Percentiles rank a stretch among this genome's conserved stretches.
phyloP scores from a whole-genome alignment of 2,888 invertebrate genomes.

The Epirrita christyi region DNA sequence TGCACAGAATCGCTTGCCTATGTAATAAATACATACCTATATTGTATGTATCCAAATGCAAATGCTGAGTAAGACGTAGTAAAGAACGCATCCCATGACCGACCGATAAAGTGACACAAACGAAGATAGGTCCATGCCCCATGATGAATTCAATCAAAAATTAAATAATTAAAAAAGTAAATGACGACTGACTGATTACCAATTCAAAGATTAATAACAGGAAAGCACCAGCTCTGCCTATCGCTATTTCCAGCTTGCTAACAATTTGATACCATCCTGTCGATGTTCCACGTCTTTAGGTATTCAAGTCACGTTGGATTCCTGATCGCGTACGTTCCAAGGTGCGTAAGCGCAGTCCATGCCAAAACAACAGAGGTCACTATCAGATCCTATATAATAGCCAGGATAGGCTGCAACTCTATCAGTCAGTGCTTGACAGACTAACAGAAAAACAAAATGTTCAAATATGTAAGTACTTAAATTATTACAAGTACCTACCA shows the following conservation, averaged over 20 bases:
- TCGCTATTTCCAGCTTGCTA: no score
- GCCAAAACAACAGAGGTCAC: constrained; percentile 75
- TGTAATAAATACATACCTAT: no score
- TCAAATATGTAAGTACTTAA: constrained; percentile 76
- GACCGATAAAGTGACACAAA: no score
- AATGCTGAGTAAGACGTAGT: no score
- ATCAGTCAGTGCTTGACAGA: constrained; percentile 64
- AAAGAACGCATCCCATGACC: no score
- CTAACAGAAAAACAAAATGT: constrained; percentile 74
- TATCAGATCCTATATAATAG: constrained; percentile 71
- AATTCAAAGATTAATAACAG: no score
- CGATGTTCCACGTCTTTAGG: constrained; percentile 40
- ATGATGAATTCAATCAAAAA: not conserved
- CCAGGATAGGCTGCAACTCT: constrained; percentile 52
- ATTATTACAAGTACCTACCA: constrained; percentile 10
- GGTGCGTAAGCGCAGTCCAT: constrained; percentile 65
- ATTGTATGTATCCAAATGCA: no score
- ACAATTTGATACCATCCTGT: constrained; percentile 53
- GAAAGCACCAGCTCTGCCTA: no score
- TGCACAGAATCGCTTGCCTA: no score
- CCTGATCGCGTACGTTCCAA: constrained; percentile 63
- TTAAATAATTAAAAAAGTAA: no score
- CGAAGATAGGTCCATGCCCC: no score
- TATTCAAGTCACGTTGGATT: constrained; percentile 69
- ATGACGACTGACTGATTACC: no score